Evolutionary conservation across 2,113 vertebrate genomes (phyloP).

Genomic region (Gila orcuttii): DNA sequence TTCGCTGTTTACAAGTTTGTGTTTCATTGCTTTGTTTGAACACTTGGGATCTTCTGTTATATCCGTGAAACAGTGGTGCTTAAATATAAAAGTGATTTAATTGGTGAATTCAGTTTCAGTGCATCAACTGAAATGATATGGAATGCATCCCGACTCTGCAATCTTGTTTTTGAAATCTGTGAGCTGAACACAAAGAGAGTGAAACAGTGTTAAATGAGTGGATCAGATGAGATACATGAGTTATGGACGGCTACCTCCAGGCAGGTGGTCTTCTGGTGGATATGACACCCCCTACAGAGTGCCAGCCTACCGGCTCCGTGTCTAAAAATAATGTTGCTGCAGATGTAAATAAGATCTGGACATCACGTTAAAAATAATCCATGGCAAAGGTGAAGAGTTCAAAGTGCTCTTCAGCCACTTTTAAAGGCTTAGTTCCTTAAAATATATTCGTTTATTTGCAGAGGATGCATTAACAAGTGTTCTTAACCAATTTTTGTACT

Average conservation of each 20-base stretch:
- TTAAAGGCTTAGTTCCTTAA: background rate
- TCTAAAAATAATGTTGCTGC: slow-evolving; percentile 9
- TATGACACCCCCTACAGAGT: slow-evolving; percentile 9
- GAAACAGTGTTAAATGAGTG: background rate
- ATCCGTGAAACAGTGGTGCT: background rate
- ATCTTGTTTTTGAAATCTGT: slow-evolving; percentile 28
- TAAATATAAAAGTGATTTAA: slow-evolving; percentile 4
- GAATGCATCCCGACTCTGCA: background rate
- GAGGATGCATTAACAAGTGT: background rate
- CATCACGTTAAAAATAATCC: slow-evolving; percentile 3
- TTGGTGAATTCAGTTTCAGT: background rate
- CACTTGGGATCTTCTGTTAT: background rate
- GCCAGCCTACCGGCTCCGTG: background rate
- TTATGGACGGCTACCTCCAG: background rate
- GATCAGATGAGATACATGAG: slow-evolving; percentile 19
- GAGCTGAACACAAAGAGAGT: slow-evolving; percentile 9
- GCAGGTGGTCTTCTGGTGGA: slow-evolving; percentile 4
- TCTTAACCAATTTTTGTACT: background rate
- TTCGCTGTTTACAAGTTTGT: background rate
- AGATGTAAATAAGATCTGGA: background rate
- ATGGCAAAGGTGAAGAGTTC: background rate
- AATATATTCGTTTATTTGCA: background rate
- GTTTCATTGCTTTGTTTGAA: background rate
- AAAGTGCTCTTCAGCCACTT: background rate
- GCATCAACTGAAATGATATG: slow-evolving; percentile 15